phyloP scores from a whole-genome alignment of 2,797 vertebrate genomes.

The Numenius phaeopus region DNA sequence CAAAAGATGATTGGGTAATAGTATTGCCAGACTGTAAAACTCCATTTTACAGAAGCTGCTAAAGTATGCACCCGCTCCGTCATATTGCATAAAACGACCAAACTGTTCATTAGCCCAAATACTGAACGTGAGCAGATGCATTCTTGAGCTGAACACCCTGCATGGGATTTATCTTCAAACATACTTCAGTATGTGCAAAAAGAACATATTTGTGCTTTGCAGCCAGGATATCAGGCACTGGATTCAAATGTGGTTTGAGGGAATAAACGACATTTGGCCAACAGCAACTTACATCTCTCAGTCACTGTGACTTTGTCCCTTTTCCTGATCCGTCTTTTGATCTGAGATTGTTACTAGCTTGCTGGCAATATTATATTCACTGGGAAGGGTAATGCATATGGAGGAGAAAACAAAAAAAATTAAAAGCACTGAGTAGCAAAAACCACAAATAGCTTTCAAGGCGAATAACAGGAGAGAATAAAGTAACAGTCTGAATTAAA shows the following conservation, averaged over 20 bases:
- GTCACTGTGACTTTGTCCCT: background rate
- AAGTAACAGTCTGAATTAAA: background rate
- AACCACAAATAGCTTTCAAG: background rate
- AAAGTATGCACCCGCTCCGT: accelerated
- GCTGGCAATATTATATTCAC: background rate
- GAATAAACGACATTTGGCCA: background rate
- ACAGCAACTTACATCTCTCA: background rate
- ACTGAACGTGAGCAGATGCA: background rate
- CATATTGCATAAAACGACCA: background rate
- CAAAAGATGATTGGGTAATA: background rate
- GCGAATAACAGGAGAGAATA: background rate
- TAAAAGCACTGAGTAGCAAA: background rate
- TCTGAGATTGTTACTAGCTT: background rate
- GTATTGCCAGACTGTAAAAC: background rate
- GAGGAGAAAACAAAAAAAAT: background rate
- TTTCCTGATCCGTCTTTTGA: background rate
- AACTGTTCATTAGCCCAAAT: background rate
- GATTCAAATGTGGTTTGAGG: background rate
- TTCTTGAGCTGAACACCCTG: background rate
- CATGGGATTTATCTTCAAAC: background rate
- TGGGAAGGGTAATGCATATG: background rate
- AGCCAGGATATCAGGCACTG: background rate
- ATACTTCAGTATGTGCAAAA: background rate
- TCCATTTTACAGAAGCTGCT: background rate
- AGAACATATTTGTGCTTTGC: background rate